These are phyloP conservation scores for Phenganax marumi DNA, from an alignment of 92 coral and sea anemone species.

Conservation along the genomic window DNA sequence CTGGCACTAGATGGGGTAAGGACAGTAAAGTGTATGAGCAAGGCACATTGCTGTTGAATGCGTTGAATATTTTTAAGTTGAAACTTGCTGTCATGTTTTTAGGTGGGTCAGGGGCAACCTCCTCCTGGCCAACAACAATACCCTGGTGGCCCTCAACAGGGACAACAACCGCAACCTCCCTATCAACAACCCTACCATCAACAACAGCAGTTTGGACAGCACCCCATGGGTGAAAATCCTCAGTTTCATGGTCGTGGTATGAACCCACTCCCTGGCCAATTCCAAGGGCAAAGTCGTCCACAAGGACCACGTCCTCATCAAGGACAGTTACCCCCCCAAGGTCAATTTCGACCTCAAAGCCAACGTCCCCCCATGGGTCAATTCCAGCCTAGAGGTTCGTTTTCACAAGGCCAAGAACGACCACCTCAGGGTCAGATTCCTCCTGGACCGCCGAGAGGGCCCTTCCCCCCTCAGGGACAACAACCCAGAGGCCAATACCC, in stretches of 20 bases:
- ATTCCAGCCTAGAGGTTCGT: no score
- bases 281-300: constrained; percentile 17
- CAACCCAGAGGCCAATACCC: constrained; percentile 9
- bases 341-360: constrained; percentile 1
- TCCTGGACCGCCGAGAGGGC: background rate
- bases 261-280: constrained; percentile 6
- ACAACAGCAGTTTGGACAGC: constrained; percentile 35
- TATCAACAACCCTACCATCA: constrained; percentile 39
- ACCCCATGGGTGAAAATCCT: background rate
- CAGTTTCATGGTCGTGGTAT: background rate
- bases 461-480: background rate
- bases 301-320: constrained; percentile 29
- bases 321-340: constrained; percentile 30
- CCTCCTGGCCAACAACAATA: constrained; percentile 57
- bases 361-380: background rate
- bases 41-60: background rate
- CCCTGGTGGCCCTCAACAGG: constrained; percentile 46
- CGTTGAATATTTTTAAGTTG: background rate
- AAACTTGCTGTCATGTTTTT: background rate
- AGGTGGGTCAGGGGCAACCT: constrained; percentile 53
- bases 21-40: no score
- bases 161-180: constrained; percentile 36
- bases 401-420: background rate
- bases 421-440: background rate
- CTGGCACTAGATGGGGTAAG: no score